These are phyloP conservation scores for Blomia tropicalis DNA, from an alignment of 2,888 invertebrate genomes.

Conservation along the genomic window DNA sequence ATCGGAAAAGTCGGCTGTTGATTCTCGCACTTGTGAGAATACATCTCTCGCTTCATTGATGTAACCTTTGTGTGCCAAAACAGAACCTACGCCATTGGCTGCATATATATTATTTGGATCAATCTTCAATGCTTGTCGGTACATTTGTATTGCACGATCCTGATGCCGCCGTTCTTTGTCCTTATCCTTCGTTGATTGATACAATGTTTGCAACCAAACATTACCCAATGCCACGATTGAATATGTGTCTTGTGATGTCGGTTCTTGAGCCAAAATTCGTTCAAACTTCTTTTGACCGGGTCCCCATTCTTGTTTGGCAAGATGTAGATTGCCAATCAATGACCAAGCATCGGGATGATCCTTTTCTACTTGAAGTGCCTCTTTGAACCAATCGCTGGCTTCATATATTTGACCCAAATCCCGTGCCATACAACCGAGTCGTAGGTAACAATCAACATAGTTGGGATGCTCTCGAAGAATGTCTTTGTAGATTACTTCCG, in stretches of 20 bases:
- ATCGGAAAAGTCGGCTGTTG: slow-evolving; percentile 95
- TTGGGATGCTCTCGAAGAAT: slow-evolving; percentile 94
- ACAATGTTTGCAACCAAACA: slow-evolving; percentile 91
- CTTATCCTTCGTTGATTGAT: slow-evolving; percentile 82
- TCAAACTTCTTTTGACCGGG: slow-evolving; percentile 99
- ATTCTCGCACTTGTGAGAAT: slow-evolving; percentile 94
- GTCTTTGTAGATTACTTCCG: slow-evolving; percentile 89
- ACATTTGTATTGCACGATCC: slow-evolving; percentile 79
- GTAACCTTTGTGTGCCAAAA: slow-evolving; percentile 74
- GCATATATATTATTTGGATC: slow-evolving; percentile 97
- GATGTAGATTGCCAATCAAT: slow-evolving; percentile 84
- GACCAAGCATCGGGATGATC: slow-evolving; percentile 98
- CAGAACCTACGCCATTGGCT: slow-evolving; percentile 89
- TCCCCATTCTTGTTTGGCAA: slow-evolving; percentile 92
- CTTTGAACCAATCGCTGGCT: slow-evolving; percentile 98
- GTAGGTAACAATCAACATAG: slow-evolving; percentile 65
- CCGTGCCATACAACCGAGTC: slow-evolving; percentile 87
- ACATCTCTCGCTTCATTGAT: slow-evolving; percentile 93
- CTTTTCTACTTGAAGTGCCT: slow-evolving; percentile 71
- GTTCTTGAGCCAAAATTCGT: slow-evolving; percentile 57
- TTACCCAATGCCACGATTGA: slow-evolving; percentile 92
- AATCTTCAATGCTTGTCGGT: slow-evolving; percentile 72
- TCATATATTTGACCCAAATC: slow-evolving; percentile 99
- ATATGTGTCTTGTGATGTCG: slow-evolving; percentile 75
- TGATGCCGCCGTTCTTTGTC: slow-evolving; percentile 87